A percentile compares a stretch with the other conserved stretches of the same genome.
Conservation (phyloP, 2,113 vertebrate genomes). For the Euleptes europaea region DNA sequence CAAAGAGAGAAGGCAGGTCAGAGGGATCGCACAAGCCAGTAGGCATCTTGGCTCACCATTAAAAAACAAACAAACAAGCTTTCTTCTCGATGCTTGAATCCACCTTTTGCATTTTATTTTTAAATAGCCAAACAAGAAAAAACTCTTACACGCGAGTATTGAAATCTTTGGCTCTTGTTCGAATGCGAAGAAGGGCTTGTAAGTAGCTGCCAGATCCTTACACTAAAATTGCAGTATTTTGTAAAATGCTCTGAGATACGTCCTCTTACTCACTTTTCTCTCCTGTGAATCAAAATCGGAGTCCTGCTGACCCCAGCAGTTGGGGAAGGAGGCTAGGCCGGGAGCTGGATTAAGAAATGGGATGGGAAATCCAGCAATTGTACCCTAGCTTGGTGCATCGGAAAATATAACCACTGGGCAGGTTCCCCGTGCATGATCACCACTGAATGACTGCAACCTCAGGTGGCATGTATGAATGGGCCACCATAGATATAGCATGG, state of each 20-base stretch:
- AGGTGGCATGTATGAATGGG: not conserved
- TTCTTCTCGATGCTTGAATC: no score
- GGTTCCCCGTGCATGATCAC: not conserved
- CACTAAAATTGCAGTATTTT: not conserved
- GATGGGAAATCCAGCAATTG: not conserved
- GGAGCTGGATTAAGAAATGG: not conserved
- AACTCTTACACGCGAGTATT: constrained; percentile 16
- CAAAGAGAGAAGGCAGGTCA: no score
- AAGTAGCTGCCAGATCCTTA: not conserved
- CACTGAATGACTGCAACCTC: not conserved
- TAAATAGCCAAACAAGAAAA: constrained; percentile 25
- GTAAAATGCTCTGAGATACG: not conserved
- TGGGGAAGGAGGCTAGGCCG: not conserved
- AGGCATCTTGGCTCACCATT: no score
- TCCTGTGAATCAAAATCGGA: not conserved
- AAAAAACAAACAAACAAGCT: no score
- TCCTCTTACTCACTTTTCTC: not conserved
- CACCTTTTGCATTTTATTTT: no score
- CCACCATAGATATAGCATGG: not conserved
- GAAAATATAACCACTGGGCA: not conserved
- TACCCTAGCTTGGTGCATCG: not conserved
- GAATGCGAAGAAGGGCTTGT: constrained; percentile 31
- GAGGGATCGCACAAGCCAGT: no score
- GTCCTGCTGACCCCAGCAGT: not conserved
- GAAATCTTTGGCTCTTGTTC: constrained; percentile 29